Percentiles rank a stretch among this genome's conserved stretches.
phyloP scores from a whole-genome alignment of 2,113 vertebrate genomes.

The Pantherophis guttatus region DNA sequence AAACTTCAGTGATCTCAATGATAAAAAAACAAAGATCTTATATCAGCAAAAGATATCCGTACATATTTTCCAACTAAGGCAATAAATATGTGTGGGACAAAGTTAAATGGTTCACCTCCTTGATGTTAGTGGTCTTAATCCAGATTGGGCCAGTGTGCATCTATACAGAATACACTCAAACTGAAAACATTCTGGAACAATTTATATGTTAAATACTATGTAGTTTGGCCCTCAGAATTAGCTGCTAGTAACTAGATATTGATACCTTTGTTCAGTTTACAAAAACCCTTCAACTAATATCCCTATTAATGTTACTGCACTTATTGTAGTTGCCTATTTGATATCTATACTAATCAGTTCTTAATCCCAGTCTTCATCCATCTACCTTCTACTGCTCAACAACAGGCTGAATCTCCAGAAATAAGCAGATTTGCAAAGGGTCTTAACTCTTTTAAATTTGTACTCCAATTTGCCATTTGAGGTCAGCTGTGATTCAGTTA shows the following conservation, averaged over 20 bases:
- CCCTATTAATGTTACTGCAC: too few relatives aligned
- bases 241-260: too few relatives aligned
- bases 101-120: background rate
- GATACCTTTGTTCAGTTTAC: too few relatives aligned
- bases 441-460: too few relatives aligned
- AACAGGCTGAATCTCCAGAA: too few relatives aligned
- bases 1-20: background rate
- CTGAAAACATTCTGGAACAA: background rate
- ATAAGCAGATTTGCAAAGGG: too few relatives aligned
- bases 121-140: background rate
- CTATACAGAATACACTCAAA: background rate
- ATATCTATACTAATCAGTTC: too few relatives aligned
- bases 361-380: too few relatives aligned
- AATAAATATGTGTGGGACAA: background rate
- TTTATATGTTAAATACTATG: background rate
- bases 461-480: too few relatives aligned
- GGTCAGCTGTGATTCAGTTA: background rate
- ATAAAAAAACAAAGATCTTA: background rate
- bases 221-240: background rate
- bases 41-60: background rate
- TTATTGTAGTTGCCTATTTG: too few relatives aligned
- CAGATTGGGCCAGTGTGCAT: background rate
- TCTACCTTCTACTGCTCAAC: too few relatives aligned
- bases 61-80: background rate
- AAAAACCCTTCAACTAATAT: too few relatives aligned